Base-by-base conservation (phyloP, 2,797 vertebrate species). In the Gambusia yucatana region DNA sequence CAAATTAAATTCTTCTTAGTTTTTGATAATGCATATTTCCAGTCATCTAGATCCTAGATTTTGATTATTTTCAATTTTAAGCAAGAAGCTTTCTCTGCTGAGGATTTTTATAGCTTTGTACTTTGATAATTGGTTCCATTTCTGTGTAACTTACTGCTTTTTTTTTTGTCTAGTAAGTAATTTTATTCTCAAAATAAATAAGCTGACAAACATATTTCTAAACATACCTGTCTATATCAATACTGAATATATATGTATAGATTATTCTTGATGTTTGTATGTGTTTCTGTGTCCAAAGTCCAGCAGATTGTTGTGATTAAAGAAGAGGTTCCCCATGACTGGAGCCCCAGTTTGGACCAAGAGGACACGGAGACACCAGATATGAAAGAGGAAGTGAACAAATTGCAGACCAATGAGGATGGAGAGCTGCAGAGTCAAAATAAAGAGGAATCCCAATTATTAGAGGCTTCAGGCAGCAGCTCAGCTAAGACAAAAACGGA, bases 361-460 rank as follows among this genome's bases (percentile, higher is more conserved):
- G 1, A 72, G n/a, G 0, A 39, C 9, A 16, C 25, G 0, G 28
- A 77, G 6, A 25, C 30, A 13, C 13, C 69, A 0, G 14, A 61
- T 52, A 76, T 80, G 22, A 83, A 78, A 47, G 61, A 78, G 10
- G 78, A 80, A 30, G 69, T 73, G 48, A 70, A 86, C 50, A 50
- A 77, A 59, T 28, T 65, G 4, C 67, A 57, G 72, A 65, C 3
- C 7, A 36, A 75, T 61, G 65, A 59, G 41, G 47, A 77, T 28
- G 47, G 33, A 52, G 63, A 82, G 70, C 61, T 77, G 44, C 80
- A 80, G 78, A 72, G 16, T 55, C 75, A 85, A 52, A 63, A 74
- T 55, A 72, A 74, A 8, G 70, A 74, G 4, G 22, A 69, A n/a
- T 41, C 39, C 43, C 65, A 69, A 25, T 70, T 44, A 44, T 44